A percentile compares a stretch with the other conserved stretches of the same genome.
Evolutionary conservation across 2,888 invertebrate species (phyloP).

Genomic region (Tinea pellionella): DNA sequence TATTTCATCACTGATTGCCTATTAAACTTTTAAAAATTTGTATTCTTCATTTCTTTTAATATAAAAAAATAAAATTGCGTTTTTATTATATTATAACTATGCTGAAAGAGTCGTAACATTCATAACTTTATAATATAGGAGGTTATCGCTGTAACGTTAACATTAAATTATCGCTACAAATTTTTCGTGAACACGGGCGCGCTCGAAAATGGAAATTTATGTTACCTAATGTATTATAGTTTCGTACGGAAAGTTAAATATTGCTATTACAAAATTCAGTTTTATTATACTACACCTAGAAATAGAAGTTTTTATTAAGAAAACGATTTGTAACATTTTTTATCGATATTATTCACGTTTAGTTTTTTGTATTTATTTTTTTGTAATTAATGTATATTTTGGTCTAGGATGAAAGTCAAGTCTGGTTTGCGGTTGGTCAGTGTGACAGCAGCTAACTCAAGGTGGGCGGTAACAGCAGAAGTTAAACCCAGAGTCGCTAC

Average conservation of each 20-base stretch:
- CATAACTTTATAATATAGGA: constrained; percentile 2
- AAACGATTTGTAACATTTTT: not conserved
- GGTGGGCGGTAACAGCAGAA: constrained; percentile 91
- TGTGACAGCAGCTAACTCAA: constrained; percentile 79
- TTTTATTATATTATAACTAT: not conserved
- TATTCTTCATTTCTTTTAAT: not conserved
- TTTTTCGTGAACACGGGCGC: constrained; percentile 6
- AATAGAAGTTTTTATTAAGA: not conserved
- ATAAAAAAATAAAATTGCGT: not conserved
- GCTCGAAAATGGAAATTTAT: constrained; percentile 7
- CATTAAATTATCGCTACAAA: not conserved
- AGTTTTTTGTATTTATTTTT: too few species aligned
- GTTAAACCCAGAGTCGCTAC: constrained; percentile 89
- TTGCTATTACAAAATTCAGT: not conserved
- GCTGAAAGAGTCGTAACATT: not conserved
- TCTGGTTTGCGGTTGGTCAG: constrained; percentile 87
- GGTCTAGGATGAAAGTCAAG: constrained; percentile 85
- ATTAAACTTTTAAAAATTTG: too few species aligned
- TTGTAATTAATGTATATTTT: too few species aligned
- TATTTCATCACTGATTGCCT: too few species aligned
- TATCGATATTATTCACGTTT: not conserved
- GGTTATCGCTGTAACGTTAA: not conserved
- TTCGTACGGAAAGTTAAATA: not conserved
- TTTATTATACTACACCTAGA: not conserved
- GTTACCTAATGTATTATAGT: not conserved